phyloP scores from a whole-genome alignment of 2,888 invertebrate genomes.

The Habroteleia sp. region DNA sequence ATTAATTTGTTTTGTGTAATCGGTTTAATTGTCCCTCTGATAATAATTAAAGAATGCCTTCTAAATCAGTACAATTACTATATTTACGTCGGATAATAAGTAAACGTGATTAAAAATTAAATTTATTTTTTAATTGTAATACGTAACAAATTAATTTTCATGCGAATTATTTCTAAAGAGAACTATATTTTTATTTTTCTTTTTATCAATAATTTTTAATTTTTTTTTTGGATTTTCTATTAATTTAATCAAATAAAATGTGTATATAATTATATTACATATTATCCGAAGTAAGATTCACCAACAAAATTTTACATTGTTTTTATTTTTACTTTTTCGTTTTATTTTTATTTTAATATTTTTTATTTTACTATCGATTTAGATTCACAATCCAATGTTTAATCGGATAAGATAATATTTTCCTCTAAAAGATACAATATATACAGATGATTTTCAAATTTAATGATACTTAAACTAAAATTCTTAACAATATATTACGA shows the following conservation, averaged over 20 bases:
- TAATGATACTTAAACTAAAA: conserved; percentile 59
- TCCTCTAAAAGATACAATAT: conserved; percentile 52
- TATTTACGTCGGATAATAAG: conserved; percentile 61
- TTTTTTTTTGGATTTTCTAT: conserved; percentile 17
- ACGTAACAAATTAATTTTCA: conserved; percentile 17
- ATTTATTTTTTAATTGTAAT: conserved; percentile 1
- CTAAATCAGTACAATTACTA: conserved; percentile 54
- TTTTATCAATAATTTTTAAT: conserved; percentile 1
- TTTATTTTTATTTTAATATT: conserved; percentile 21
- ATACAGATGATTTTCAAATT: conserved; percentile 55
- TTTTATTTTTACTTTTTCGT: conserved; percentile 8
- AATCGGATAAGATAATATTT: conserved; percentile 54
- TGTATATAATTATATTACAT: conserved; percentile 17
- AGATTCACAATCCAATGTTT: conserved; percentile 46
- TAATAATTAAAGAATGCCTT: conserved; percentile 49
- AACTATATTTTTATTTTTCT: conserved; percentile 5
- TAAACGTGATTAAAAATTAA: conserved; percentile 20
- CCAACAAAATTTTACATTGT: conserved; percentile 29
- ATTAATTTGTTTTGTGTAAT: conserved; percentile 23
- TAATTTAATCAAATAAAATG: conserved; percentile 9
- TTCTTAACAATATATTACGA: conserved; percentile 54
- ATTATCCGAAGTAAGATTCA: conserved; percentile 50
- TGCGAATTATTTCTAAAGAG: conserved; percentile 11
- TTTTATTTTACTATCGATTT: conserved; percentile 30
- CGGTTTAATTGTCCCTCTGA: conserved; percentile 52